phyloP scores from a whole-genome alignment of 2,113 vertebrate species.

The Urocynchramus pylzowi region DNA sequence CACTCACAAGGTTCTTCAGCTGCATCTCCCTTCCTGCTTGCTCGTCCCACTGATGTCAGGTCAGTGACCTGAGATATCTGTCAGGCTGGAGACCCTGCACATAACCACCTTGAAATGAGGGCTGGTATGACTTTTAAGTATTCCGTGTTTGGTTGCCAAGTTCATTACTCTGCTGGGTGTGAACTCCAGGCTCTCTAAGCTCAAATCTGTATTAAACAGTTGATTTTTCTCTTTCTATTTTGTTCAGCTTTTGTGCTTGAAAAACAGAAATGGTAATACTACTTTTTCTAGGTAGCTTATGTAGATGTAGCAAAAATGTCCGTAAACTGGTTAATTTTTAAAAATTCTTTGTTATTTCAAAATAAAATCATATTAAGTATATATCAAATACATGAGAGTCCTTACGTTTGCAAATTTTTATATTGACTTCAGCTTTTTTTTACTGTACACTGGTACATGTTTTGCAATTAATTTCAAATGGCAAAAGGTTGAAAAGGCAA shows the following conservation, averaged over 20 bases:
- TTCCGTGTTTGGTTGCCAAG: not conserved
- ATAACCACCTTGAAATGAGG: not conserved
- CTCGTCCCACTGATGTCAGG: not conserved
- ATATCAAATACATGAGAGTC: not conserved
- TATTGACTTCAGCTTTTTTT: slow-evolving; percentile 40
- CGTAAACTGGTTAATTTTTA: not conserved
- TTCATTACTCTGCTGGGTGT: not conserved
- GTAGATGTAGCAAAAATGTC: not conserved
- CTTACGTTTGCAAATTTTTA: not conserved
- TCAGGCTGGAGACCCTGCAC: not conserved
- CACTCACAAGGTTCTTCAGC: not conserved
- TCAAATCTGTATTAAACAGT: not conserved
- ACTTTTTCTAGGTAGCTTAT: not conserved
- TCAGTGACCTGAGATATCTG: not conserved
- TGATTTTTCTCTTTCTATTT: not conserved
- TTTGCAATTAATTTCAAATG: slow-evolving; percentile 22
- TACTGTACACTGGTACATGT: not conserved
- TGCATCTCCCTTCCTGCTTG: not conserved
- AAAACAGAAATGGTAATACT: not conserved
- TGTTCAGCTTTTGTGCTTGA: not conserved
- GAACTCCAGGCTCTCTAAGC: not conserved
- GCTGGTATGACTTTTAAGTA: fast-evolving
- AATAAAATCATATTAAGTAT: not conserved
- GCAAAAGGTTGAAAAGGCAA: not conserved
- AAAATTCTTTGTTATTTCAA: not conserved